phyloP scores from a whole-genome alignment of 2,888 invertebrate genomes.

The Stenichneumon culpator region DNA sequence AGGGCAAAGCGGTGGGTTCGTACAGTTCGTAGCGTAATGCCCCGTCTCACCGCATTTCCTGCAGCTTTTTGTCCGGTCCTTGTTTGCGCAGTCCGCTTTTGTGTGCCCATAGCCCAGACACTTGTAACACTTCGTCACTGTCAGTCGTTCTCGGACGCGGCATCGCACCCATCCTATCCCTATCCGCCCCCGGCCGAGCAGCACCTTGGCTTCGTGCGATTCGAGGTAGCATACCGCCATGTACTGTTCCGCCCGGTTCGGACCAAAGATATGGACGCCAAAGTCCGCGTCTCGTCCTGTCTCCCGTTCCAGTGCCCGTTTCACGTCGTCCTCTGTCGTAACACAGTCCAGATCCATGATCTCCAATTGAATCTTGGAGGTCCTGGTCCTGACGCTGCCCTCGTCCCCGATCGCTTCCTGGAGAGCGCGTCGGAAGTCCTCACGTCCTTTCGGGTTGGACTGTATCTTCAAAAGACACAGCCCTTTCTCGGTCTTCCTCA shows the following conservation, averaged over 20 bases:
- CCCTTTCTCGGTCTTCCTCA: conserved; percentile 55
- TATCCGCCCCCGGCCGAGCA: conserved; percentile 44
- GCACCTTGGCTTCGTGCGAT: conserved; percentile 31
- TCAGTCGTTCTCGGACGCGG: conserved; percentile 36
- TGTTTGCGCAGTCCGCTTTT: neutral
- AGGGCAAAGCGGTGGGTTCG: too few relatives aligned
- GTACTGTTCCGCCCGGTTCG: conserved; percentile 32
- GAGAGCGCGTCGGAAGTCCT: neutral
- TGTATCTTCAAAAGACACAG: conserved; percentile 48
- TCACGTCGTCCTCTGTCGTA: too few relatives aligned
- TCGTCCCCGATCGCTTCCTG: conserved; percentile 43
- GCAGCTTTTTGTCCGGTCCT: neutral
- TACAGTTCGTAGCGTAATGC: conserved; percentile 7
- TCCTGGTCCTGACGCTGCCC: conserved; percentile 38
- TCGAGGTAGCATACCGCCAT: conserved; percentile 56
- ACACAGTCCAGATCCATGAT: too few relatives aligned
- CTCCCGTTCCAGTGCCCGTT: too few relatives aligned
- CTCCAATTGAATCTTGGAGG: neutral
- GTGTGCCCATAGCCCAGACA: too few relatives aligned
- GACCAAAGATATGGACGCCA: too few relatives aligned
- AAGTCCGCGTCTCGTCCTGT: conserved; percentile 48
- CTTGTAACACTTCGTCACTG: conserved; percentile 25
- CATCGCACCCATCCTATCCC: conserved; percentile 40
- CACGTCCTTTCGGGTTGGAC: conserved; percentile 25
- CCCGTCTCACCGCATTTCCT: conserved; percentile 35